These are phyloP conservation scores for Pteria penguin DNA, from an alignment of 2,888 invertebrate species.

Conservation along the genomic window DNA sequence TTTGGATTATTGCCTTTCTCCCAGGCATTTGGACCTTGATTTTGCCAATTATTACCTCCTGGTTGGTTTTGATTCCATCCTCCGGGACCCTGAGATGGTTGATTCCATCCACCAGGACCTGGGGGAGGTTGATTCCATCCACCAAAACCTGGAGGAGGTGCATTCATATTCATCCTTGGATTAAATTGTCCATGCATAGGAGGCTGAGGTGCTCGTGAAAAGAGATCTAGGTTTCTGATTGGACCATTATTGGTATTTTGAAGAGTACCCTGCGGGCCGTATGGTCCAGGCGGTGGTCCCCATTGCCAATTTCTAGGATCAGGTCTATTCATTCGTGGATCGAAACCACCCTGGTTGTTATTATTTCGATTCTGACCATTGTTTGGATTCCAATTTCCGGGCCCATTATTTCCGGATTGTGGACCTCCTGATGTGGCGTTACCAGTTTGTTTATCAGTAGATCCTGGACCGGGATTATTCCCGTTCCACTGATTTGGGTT, in stretches of 20 bases:
- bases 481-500: not conserved
- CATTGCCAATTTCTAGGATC: not conserved
- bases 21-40: not conserved
- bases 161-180: not conserved
- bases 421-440: not conserved
- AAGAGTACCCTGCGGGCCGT: not conserved
- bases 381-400: not conserved
- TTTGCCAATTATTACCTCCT: constrained; percentile 5
- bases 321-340: not conserved
- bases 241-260: not conserved
- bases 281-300: not conserved
- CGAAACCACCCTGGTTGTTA: not conserved
- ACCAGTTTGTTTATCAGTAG: not conserved
- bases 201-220: not conserved
- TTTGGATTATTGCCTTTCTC: not conserved
- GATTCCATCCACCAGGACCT: not conserved
- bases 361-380: not conserved
- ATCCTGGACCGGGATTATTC: too few relatives aligned
- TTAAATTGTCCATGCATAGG: too few relatives aligned
- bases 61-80: not conserved
- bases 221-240: not conserved
- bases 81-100: not conserved
- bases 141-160: not conserved
- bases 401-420: not conserved
- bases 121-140: not conserved